Evolutionary conservation across 2,113 vertebrate species (phyloP), one percentile per base, ranked within the genome.

Genomic region (Hemiprocne comata): DNA sequence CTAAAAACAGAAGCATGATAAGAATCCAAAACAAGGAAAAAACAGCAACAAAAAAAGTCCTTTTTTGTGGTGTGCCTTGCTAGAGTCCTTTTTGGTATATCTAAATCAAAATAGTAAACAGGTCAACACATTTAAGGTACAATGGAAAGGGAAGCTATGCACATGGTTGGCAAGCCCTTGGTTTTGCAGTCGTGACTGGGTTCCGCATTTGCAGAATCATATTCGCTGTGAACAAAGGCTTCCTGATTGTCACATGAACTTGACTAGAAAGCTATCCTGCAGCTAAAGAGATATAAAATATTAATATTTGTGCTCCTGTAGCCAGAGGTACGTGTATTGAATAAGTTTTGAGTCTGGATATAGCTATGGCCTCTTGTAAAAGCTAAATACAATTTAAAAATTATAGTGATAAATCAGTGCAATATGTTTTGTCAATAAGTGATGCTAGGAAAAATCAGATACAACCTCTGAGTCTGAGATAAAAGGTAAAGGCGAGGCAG

Each of bases 221-320:
- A 55, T 61, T 76, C 28, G 5, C 55, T 79, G 71, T 83, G 91
- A 94, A 91, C 71, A 95, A 95, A 96, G 62, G 66, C 81, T 89
- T 93, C n/a, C 51, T 1, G 2, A n/a, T 70, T 95, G 89, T 87
- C 66, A 21, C 36, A 46, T 36, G 71, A 85, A 76, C 40, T 87
- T 94, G 58, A 58, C 85, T 94, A 70, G 71, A 75, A 93, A 89
- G 66, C 50, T 82, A 7, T 94, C 36, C 62, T 69, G 40, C 78
- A 89, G 62, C 77, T 83, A 69, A 72, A 76, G 54, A 70, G 87
- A 36, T 87, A 95, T 89, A n/a, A 89, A 90, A 81, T 89, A 89
- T 91, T 93, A 92, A 91, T 94, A 85, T 85, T 85, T 70, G 44
- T 87, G 60, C n/a, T 93, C 0, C 0, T 70, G 33, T 67, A 81